Percentiles rank a stretch among this genome's conserved stretches.
phyloP scores from a whole-genome alignment of 2,113 vertebrate genomes.

The Cricetomys ansorgei region DNA sequence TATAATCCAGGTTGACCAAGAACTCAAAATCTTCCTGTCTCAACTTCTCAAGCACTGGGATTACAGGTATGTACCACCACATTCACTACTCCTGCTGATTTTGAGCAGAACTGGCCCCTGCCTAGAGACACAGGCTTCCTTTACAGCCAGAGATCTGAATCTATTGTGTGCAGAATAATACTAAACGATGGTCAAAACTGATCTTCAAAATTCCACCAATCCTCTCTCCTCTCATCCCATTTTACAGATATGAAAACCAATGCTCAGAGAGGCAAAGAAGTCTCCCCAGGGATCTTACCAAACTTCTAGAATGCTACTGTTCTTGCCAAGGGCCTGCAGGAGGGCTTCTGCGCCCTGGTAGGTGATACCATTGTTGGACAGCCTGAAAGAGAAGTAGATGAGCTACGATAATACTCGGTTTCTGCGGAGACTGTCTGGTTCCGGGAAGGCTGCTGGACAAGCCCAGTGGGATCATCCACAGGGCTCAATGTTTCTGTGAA shows the following conservation, averaged over 20 bases:
- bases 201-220: not conserved
- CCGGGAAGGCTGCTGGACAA: not conserved
- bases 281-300: conserved; percentile 84
- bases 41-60: too few relatives aligned
- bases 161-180: not conserved
- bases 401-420: not conserved
- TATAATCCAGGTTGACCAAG: not conserved
- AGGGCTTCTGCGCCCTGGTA: conserved; percentile 88
- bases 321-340: conserved; percentile 86
- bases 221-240: not conserved
- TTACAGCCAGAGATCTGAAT: not conserved
- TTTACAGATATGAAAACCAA: not conserved
- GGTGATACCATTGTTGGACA: conserved; percentile 90
- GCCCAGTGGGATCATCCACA: not conserved
- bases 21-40: not conserved
- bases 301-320: conserved; percentile 86
- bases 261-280: not conserved
- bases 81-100: not conserved
- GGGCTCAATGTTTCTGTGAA: not conserved
- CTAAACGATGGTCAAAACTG: not conserved
- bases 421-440: not conserved
- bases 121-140: not conserved
- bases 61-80: not conserved
- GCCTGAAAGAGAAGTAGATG: conserved; percentile 81
- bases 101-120: not conserved